These are phyloP conservation scores for Drosophila virilis DNA, from an alignment of 1,140 invertebrate genomes.

Conservation along the genomic window DNA sequence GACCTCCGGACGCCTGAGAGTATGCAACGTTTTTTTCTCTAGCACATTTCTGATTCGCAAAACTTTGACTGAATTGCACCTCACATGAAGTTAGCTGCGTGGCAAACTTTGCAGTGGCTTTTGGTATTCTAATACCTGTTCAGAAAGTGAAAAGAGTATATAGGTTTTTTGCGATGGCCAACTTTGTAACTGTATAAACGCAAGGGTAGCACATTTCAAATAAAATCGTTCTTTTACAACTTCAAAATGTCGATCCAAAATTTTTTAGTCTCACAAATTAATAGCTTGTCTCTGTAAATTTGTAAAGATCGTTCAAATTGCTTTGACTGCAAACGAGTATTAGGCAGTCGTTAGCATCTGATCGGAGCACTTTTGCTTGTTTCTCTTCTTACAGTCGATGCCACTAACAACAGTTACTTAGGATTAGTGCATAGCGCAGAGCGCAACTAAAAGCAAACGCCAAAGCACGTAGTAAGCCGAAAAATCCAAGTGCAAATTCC, in stretches of 20 bases:
- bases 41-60: conserved; percentile 33
- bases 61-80: conserved; percentile 66
- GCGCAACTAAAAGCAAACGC: conserved; percentile 74
- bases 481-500: conserved; percentile 66
- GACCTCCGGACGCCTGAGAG: conserved; percentile 4
- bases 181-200: too few relatives aligned
- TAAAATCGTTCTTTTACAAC: too few relatives aligned
- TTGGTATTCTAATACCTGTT: conserved; percentile 3
- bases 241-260: too few relatives aligned
- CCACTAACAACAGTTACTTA: conserved; percentile 78
- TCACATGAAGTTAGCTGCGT: conserved; percentile 34
- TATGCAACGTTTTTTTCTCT: conserved; percentile 45
- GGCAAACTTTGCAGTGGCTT: conserved; percentile 49
- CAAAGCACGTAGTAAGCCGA: conserved; percentile 72
- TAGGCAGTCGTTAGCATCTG: too few relatives aligned
- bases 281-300: too few relatives aligned
- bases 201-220: too few relatives aligned
- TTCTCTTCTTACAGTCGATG: conserved; percentile 19
- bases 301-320: too few relatives aligned
- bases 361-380: not conserved
- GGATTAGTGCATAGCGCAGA: conserved; percentile 62
- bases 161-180: too few relatives aligned
- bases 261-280: too few relatives aligned
- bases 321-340: too few relatives aligned
- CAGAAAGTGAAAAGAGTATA: too few relatives aligned